Conservation (phyloP, 2,797 vertebrate species). For the Pogoniulus pusillus region DNA sequence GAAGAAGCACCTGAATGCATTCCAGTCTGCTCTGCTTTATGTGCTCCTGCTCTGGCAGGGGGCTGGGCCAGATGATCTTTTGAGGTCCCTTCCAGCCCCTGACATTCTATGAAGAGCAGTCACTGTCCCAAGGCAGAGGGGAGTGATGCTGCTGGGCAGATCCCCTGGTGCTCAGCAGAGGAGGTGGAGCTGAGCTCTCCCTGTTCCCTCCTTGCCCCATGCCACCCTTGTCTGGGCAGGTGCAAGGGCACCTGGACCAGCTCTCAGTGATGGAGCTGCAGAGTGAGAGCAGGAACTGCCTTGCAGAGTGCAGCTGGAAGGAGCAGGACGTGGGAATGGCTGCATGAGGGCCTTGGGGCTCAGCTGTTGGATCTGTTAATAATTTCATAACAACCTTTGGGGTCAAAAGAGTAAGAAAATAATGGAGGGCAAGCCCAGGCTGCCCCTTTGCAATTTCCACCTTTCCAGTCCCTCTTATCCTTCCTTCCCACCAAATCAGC, state of each 20-base stretch:
- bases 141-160: background rate
- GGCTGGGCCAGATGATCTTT: too few relatives aligned
- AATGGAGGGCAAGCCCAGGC: background rate
- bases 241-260: accelerated
- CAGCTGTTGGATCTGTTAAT: background rate
- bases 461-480: background rate
- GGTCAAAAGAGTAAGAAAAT: background rate
- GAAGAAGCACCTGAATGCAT: too few relatives aligned
- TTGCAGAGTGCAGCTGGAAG: background rate
- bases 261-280: background rate
- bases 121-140: background rate
- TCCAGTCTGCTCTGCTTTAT: too few relatives aligned
- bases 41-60: too few relatives aligned
- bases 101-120: background rate
- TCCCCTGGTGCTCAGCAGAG: background rate
- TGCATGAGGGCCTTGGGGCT: accelerated
- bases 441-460: slow-evolving; percentile 4
- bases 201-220: background rate
- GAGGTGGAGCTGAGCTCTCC: background rate
- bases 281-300: accelerated
- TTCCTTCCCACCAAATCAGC: background rate
- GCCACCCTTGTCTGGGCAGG: background rate
- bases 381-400: background rate
- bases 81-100: too few relatives aligned
- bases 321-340: background rate